Percentiles rank a stretch among this genome's conserved stretches.
Evolutionary conservation across 2,113 vertebrate genomes (phyloP).

Genomic region (Hipposideros armiger): DNA sequence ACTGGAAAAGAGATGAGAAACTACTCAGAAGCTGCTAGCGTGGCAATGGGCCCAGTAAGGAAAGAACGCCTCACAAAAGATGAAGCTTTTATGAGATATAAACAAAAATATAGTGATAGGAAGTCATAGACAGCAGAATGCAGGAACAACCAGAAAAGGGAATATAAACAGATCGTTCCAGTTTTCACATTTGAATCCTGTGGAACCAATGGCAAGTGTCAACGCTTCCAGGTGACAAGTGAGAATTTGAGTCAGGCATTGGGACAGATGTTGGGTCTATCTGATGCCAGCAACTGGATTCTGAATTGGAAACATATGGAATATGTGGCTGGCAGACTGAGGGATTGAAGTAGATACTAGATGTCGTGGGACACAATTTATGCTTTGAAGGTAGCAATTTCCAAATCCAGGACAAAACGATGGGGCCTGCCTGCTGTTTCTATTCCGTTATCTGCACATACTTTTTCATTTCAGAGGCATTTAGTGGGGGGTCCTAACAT

Average conservation of each 20-base stretch:
- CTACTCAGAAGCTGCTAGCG: background rate
- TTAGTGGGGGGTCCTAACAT: background rate
- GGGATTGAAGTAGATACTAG: background rate
- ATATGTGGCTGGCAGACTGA: background rate
- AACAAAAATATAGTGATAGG: background rate
- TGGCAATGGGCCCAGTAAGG: background rate
- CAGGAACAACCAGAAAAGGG: background rate
- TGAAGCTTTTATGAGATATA: background rate
- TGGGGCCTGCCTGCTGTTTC: background rate
- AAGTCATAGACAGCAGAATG: background rate
- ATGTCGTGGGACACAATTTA: background rate
- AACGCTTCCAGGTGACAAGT: background rate
- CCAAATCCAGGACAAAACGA: background rate
- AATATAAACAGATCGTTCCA: background rate
- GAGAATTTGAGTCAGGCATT: background rate
- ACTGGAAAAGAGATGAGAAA: conserved; percentile 5
- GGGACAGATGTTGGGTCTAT: background rate
- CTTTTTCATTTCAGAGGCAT: background rate
- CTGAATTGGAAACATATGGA: background rate
- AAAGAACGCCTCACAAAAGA: background rate
- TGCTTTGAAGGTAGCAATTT: background rate
- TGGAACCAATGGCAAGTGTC: background rate
- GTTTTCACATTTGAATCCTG: background rate
- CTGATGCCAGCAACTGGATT: background rate
- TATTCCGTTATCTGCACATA: background rate